These are phyloP conservation scores for Thripadectes ignobilis DNA, from an alignment of 2,797 vertebrate genomes.

Conservation along the genomic window DNA sequence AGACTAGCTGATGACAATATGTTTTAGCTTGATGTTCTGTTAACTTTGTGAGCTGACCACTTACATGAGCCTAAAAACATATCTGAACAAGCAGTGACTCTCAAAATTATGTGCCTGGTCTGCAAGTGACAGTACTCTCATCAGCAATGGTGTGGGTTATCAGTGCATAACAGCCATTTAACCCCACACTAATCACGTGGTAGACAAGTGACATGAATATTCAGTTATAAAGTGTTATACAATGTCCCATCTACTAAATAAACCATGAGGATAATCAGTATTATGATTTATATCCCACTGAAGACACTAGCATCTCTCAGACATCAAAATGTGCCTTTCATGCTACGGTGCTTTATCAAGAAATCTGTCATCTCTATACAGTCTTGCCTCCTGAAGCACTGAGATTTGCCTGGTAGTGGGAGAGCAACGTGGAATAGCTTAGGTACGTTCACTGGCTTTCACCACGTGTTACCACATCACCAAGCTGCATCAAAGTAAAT, in stretches of 20 bases:
- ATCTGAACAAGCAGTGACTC: neutral
- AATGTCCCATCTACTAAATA: neutral
- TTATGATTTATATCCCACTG: neutral
- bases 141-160: neutral
- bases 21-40: neutral
- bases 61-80: neutral
- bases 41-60: neutral
- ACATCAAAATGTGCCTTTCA: neutral
- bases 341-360: neutral
- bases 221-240: neutral
- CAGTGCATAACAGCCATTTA: neutral
- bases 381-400: neutral
- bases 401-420: fast-evolving
- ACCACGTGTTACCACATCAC: neutral
- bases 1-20: neutral
- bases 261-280: neutral
- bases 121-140: neutral
- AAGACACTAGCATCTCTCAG: neutral
- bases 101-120: neutral
- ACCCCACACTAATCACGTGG: neutral
- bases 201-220: neutral
- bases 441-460: neutral
- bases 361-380: neutral
- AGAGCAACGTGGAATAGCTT: neutral
- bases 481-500: neutral